These are phyloP conservation scores for Cetoscarus ocellatus DNA, from an alignment of 2,797 vertebrate species.

Conservation along the genomic window DNA sequence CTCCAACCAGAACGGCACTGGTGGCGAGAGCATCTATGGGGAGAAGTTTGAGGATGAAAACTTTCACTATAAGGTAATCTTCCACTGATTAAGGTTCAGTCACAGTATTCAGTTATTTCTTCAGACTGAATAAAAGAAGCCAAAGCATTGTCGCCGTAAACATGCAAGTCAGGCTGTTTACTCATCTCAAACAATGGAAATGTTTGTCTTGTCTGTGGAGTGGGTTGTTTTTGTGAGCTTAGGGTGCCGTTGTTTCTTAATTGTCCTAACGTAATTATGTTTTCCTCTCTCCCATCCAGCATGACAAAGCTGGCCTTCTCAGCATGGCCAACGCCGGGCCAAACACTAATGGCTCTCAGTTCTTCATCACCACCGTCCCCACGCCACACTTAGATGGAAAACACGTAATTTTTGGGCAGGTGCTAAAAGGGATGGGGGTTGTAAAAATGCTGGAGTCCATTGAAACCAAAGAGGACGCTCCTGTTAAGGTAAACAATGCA, in stretches of 20 bases:
- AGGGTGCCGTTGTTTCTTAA: neutral
- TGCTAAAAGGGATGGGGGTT: conserved; percentile 93
- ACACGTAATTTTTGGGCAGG: conserved; percentile 96
- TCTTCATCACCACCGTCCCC: conserved; percentile 95
- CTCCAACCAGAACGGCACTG: conserved; percentile 97
- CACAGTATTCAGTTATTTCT: neutral
- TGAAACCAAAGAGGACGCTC: conserved; percentile 90
- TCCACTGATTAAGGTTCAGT: neutral
- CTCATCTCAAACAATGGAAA: too few relatives aligned
- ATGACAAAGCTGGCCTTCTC: conserved; percentile 90
- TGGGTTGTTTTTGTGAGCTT: neutral
- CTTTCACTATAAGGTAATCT: conserved; percentile 93
- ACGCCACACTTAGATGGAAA: conserved; percentile 94
- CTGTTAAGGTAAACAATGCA: conserved; percentile 86
- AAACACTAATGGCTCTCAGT: conserved; percentile 96
- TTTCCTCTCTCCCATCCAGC: conserved; percentile 75
- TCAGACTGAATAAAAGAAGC: too few relatives aligned
- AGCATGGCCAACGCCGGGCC: conserved; percentile 98
- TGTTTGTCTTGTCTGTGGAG: too few relatives aligned
- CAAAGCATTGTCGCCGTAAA: too few relatives aligned
- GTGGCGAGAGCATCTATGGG: conserved; percentile 98
- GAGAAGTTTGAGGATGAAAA: conserved; percentile 99
- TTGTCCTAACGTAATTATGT: neutral
- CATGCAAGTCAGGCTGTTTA: too few relatives aligned
- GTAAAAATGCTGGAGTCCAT: conserved; percentile 90